A percentile compares a stretch with the other conserved stretches of the same genome.
Evolutionary conservation across 92 coral and sea anemone genomes (phyloP).

Genomic region (Montipora capitata): DNA sequence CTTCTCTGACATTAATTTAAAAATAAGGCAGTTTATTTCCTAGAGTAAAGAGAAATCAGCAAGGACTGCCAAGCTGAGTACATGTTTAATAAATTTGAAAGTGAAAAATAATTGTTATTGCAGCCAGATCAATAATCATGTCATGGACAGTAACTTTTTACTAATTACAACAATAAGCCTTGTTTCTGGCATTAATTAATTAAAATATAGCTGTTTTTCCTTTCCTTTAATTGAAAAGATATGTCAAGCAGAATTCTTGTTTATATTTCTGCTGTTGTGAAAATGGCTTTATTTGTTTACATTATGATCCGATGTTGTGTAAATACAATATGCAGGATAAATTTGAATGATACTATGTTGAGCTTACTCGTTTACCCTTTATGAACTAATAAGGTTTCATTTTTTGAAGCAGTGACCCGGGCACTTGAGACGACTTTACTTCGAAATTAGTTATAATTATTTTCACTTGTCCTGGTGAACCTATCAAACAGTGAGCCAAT

Average conservation of each 20-base stretch:
- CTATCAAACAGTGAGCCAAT: slow-evolving; percentile 14
- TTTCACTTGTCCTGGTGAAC: slow-evolving; percentile 24
- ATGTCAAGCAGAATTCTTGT: slow-evolving; percentile 2
- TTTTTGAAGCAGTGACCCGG: slow-evolving; percentile 3
- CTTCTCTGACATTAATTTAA: background rate
- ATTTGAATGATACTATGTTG: slow-evolving; percentile 5
- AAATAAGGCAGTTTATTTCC: background rate
- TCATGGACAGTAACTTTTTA: slow-evolving; percentile 5
- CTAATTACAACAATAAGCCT: slow-evolving; percentile 6
- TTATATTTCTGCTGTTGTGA: slow-evolving; percentile 4
- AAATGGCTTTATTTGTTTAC: slow-evolving; percentile 5
- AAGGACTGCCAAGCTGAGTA: background rate
- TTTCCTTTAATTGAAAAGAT: slow-evolving; percentile 2
- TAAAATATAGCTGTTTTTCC: slow-evolving; percentile 5
- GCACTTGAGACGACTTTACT: slow-evolving; percentile 1
- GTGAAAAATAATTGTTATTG: background rate
- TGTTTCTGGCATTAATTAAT: slow-evolving; percentile 1
- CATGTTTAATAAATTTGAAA: background rate
- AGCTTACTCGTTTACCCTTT: slow-evolving; percentile 4
- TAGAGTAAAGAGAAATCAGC: slow-evolving; percentile 1
- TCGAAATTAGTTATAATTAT: slow-evolving; percentile 1
- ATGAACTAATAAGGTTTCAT: slow-evolving; percentile 5
- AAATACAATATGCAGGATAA: slow-evolving; percentile 7
- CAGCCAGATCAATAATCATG: slow-evolving; percentile 4
- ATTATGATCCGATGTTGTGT: slow-evolving; percentile 5